Conservation (phyloP, 2,797 vertebrate species). For the Pangasius mekongensis region DNA sequence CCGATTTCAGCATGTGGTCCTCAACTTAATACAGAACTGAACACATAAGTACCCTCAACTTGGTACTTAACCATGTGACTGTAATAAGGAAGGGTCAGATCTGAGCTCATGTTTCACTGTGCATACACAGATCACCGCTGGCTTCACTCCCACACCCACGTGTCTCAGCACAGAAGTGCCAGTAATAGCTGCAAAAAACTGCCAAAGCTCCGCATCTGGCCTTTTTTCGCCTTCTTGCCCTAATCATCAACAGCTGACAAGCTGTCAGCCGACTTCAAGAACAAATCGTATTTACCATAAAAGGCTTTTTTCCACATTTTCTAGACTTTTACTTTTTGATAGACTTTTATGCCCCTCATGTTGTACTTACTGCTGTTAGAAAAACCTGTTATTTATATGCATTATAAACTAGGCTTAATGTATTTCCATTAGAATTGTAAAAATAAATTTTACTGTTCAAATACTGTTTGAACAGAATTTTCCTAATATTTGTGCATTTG, state of each 20-base stretch:
- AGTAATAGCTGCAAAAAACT: constrained; percentile 12
- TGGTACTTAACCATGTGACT: background rate
- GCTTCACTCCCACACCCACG: background rate
- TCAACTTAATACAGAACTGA: background rate
- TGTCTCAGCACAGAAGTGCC: constrained; percentile 10
- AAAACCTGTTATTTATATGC: background rate
- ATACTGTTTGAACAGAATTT: background rate
- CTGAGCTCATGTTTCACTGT: constrained; percentile 15
- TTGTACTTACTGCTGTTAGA: background rate
- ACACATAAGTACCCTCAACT: too few species aligned
- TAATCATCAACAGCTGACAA: background rate
- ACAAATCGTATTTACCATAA: background rate
- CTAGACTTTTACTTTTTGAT: background rate
- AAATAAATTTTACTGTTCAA: background rate
- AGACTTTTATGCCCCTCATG: background rate
- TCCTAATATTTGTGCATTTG: background rate
- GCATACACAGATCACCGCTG: background rate
- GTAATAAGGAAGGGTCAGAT: background rate
- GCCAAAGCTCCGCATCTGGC: constrained; percentile 1
- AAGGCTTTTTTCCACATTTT: background rate
- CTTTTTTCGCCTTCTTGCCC: background rate
- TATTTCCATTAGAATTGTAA: background rate
- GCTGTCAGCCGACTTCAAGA: background rate
- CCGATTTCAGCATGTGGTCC: background rate
- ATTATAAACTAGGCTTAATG: background rate